phyloP scores from a whole-genome alignment of 2,113 vertebrate species.

The Pluvianellus socialis region DNA sequence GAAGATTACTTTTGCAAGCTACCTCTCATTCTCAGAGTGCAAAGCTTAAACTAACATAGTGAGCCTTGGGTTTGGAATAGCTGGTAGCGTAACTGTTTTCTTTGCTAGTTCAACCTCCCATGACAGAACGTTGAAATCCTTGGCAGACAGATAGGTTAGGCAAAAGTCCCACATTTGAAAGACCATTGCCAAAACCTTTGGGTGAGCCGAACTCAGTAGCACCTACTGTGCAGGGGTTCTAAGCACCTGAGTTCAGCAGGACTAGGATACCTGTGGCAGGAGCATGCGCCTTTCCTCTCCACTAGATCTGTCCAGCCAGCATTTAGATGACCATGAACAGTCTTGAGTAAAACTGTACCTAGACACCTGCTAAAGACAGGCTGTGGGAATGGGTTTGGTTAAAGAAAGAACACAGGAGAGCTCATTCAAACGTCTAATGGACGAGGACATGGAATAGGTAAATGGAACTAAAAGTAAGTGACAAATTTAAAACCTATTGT shows the following conservation, averaged over 20 bases:
- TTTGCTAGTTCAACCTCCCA: not conserved
- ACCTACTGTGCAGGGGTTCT: not conserved
- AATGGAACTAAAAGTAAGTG: not conserved
- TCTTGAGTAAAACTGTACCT: not conserved
- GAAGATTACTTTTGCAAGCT: not conserved
- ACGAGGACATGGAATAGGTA: not conserved
- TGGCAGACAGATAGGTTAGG: not conserved
- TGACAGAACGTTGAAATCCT: not conserved
- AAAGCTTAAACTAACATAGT: not conserved
- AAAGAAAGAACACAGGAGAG: not conserved
- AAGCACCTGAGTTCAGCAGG: not conserved
- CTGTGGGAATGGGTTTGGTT: not conserved
- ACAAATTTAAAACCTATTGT: not conserved
- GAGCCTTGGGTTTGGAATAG: not conserved
- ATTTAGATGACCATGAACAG: not conserved
- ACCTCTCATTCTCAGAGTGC: not conserved
- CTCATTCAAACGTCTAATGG: not conserved
- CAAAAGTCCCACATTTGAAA: not conserved
- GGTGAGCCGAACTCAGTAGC: not conserved
- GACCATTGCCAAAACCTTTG: not conserved
- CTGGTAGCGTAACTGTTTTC: not conserved
- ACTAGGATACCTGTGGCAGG: not conserved
- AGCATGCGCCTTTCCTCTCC: not conserved
- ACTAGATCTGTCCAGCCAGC: not conserved
- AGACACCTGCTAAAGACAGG: not conserved